Base-by-base conservation (phyloP, 2,888 invertebrate genomes). In the Sarcophaga subvicina region DNA sequence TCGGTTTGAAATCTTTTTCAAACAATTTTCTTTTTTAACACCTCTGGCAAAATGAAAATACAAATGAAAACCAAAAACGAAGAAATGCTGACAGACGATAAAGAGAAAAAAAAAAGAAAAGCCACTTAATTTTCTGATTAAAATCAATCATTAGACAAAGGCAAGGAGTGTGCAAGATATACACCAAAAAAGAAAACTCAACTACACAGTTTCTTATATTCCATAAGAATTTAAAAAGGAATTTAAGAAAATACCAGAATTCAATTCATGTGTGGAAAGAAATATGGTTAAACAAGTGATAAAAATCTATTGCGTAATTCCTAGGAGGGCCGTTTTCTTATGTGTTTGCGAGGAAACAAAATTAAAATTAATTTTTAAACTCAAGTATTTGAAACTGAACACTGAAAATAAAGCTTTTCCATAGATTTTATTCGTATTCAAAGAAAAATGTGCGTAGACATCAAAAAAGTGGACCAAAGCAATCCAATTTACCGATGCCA, bases 71-170 rank as follows among this genome's bases (percentile, higher is more conserved):
- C 62, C 45, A 66, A 27, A 76, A 59, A 64, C 22, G 22, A 54
- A 71, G 14, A 63, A 79, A 37, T 37, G 37, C 37, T 54, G 12
- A 17, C 17, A 14, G 12, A 54, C 12, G 54, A 79, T 54, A 54
- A 64, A 63, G 49, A 10, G 22, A 37, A 2, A 62, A n/a, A 45
- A 59, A 27, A 69, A 20, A 3, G 14, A 73, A 37, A 80, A 79
- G 76, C 77, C 76, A 90, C 90, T 90, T 90, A 89, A 91, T 91
- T 90, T 91, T 90, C 89, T 91, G 91, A 91, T 91, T 90, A 90
- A 90, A 91, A 91, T 90, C 92, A 91, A 91, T 91, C 90, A 91
- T 89, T 88, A 82, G 25, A 71, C 63, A 87, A 75, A 80, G 78
- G 54, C 54, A 54, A 54, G 4, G 14, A 54, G 54, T 17, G 17